These are phyloP conservation scores for Eurytoma adleriae DNA, from an alignment of 2,888 invertebrate genomes.

Conservation along the genomic window DNA sequence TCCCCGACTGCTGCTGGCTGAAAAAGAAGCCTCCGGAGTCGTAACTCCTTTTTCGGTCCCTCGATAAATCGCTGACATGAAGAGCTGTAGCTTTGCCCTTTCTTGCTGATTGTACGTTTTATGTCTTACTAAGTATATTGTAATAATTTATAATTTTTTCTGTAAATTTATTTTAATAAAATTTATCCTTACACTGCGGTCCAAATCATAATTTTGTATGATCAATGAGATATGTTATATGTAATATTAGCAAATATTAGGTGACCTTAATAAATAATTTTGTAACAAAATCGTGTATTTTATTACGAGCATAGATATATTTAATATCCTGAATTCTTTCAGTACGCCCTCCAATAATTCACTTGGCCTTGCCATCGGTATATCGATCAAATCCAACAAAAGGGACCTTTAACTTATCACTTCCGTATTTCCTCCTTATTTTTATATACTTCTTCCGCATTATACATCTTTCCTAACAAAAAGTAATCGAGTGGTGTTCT, in stretches of 20 bases:
- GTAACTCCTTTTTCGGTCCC: constrained; percentile 20
- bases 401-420: constrained; percentile 11
- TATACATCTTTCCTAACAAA: background rate
- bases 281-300: background rate
- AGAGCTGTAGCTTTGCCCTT: background rate
- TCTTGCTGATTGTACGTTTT: background rate
- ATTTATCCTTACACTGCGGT: no score
- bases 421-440: constrained; percentile 7
- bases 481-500: no score
- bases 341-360: background rate
- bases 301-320: background rate
- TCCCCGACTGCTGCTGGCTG: background rate
- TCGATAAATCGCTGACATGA: background rate
- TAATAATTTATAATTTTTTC: background rate
- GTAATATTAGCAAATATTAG: no score
- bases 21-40: background rate
- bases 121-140: background rate
- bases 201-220: no score
- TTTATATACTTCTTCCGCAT: background rate
- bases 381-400: background rate
- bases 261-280: background rate
- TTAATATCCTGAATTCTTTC: background rate
- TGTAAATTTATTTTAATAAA: background rate
- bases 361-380: background rate
- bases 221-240: no score